phyloP scores from a whole-genome alignment of 30 jellyfish, hydroid and myxozoan genomes.

The Catostylus mosaicus region DNA sequence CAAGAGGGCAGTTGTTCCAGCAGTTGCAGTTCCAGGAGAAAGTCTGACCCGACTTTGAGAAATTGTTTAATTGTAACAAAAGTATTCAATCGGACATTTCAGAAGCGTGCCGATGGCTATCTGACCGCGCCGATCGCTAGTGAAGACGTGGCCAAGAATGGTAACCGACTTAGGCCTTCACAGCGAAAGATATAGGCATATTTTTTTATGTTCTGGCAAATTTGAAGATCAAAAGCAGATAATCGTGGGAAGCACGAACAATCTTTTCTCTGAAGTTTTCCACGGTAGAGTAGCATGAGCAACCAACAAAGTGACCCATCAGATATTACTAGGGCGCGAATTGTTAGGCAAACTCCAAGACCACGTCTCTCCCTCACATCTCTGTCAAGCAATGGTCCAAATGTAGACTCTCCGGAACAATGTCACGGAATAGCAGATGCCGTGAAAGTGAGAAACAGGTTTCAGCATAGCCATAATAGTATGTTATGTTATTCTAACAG shows the following conservation, averaged over 20 bases:
- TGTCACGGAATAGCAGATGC: conserved; percentile 1
- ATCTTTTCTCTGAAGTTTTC: no score
- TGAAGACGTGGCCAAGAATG: no score
- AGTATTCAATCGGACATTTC: no score
- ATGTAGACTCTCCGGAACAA: neutral
- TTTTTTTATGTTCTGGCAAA: no score
- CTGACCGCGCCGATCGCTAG: no score
- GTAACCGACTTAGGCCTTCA: no score
- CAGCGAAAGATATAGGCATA: no score
- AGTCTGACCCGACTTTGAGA: no score
- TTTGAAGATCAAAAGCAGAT: neutral
- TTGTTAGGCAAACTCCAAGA: conserved; percentile 37
- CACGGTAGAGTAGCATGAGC: neutral
- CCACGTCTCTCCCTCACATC: conserved; percentile 17
- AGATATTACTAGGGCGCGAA: conserved; percentile 18
- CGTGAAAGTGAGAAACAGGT: conserved; percentile 31
- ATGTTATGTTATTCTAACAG: conserved; percentile 15
- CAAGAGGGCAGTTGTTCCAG: no score
- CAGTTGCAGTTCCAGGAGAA: no score
- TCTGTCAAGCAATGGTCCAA: neutral
- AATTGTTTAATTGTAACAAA: no score
- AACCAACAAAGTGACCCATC: neutral
- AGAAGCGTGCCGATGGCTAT: no score
- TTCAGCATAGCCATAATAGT: conserved; percentile 45
- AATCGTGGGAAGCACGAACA: neutral